Evolutionary conservation across 1,140 invertebrate species (phyloP).

Genomic region (Drosophila persimilis): DNA sequence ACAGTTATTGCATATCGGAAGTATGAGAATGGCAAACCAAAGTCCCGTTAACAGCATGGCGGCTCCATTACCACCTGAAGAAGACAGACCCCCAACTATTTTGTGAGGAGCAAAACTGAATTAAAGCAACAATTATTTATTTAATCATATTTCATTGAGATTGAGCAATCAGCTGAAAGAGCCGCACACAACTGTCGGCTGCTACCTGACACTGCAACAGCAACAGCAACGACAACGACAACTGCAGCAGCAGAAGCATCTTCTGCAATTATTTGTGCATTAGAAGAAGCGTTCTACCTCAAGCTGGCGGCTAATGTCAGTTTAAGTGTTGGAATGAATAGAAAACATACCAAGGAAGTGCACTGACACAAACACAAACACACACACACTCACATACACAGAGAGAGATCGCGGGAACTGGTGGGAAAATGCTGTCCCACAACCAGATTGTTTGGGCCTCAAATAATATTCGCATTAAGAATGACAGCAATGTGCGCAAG

Average conservation of each 20-base stretch:
- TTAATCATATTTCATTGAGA: slow-evolving; percentile 80
- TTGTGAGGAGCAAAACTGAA: slow-evolving; percentile 67
- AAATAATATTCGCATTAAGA: slow-evolving; percentile 53
- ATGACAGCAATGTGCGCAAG: slow-evolving; percentile 68
- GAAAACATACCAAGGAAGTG: slow-evolving; percentile 45
- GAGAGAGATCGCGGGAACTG: slow-evolving; percentile 11
- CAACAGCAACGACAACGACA: slow-evolving; percentile 10
- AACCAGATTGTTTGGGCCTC: slow-evolving; percentile 31
- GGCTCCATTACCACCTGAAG: slow-evolving; percentile 25
- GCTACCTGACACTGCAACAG: slow-evolving; percentile 37
- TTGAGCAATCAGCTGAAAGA: slow-evolving; percentile 71
- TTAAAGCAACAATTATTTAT: slow-evolving; percentile 79
- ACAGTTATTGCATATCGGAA: no score
- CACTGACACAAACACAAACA: slow-evolving; percentile 8
- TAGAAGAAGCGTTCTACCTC: slow-evolving; percentile 61
- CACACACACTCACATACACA: no score
- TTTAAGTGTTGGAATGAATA: slow-evolving; percentile 75
- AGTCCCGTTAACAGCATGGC: slow-evolving; percentile 30
- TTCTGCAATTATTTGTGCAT: slow-evolving; percentile 79
- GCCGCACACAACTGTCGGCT: slow-evolving; percentile 19
- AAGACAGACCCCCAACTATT: slow-evolving; percentile 36
- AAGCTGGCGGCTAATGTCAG: slow-evolving; percentile 67
- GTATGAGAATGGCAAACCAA: no score
- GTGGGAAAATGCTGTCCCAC: slow-evolving; percentile 52
- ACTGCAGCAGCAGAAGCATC: slow-evolving; percentile 50